Percentiles rank a stretch among this genome's conserved stretches.
These are phyloP conservation scores for Tribolium madens DNA, from an alignment of 1,140 invertebrate genomes.

Conservation along the genomic window DNA sequence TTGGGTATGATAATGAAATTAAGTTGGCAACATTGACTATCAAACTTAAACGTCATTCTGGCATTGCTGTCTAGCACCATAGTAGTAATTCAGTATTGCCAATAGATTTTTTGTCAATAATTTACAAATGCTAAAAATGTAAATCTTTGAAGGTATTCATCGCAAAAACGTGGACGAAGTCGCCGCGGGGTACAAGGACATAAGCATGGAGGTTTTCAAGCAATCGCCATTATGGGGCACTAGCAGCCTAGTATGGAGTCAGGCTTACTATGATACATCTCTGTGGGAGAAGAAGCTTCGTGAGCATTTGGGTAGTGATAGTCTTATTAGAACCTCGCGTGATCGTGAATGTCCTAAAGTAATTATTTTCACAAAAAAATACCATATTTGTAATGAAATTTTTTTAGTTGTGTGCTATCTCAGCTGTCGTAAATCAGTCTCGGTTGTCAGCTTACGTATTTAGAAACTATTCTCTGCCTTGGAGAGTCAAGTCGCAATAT, in stretches of 20 bases:
- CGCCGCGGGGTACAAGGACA: conserved; percentile 75
- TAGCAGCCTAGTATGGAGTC: conserved; percentile 83
- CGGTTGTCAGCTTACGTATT: conserved; percentile 89
- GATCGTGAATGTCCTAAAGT: conserved; percentile 75
- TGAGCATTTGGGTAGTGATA: conserved; percentile 77
- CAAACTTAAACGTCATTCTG: no score
- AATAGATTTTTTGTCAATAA: no score
- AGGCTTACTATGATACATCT: conserved; percentile 90
- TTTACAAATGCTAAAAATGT: no score
- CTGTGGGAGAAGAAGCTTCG: conserved; percentile 87
- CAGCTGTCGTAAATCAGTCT: conserved; percentile 83
- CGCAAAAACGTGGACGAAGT: conserved; percentile 73
- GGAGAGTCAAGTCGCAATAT: conserved; percentile 81
- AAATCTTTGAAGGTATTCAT: conserved; percentile 68
- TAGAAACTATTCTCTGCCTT: conserved; percentile 87
- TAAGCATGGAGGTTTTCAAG: conserved; percentile 79
- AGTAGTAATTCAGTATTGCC: no score
- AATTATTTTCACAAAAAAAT: background rate
- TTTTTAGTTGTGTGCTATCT: conserved; percentile 79
- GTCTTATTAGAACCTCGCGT: conserved; percentile 76
- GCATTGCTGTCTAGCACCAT: no score
- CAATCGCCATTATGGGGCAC: conserved; percentile 80
- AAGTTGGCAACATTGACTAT: no score
- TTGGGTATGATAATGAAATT: no score
- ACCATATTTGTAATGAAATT: no score